These are phyloP conservation scores for Dendrolimus punctatus DNA, from an alignment of 1,140 invertebrate species.

Conservation along the genomic window DNA sequence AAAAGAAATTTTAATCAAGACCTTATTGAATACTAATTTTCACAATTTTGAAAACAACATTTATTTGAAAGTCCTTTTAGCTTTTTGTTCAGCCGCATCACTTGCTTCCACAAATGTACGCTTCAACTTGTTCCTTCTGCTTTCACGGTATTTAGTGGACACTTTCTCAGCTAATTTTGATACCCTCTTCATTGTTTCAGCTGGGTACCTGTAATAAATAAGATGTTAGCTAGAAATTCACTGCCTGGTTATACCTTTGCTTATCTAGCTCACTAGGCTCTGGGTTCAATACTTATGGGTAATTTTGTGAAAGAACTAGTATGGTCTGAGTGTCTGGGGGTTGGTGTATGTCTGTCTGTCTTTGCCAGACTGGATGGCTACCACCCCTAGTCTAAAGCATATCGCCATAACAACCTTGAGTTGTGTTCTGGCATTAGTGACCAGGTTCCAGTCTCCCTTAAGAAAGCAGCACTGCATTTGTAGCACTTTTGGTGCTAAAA, in stretches of 20 bases:
- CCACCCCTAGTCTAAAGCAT: no score
- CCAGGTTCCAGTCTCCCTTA: no score
- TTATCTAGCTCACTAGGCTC: neutral
- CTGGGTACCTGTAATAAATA: constrained; percentile 80
- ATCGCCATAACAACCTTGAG: no score
- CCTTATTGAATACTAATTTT: neutral
- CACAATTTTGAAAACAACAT: neutral
- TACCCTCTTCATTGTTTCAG: constrained; percentile 84
- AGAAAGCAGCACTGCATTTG: no score
- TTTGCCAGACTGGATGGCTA: no score
- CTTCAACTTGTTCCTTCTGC: constrained; percentile 78
- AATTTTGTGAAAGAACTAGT: no score
- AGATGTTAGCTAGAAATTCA: neutral
- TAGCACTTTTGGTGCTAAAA: no score
- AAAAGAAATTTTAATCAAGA: no score
- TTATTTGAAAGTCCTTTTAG: constrained; percentile 55
- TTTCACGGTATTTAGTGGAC: constrained; percentile 77
- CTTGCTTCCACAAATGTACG: constrained; percentile 85
- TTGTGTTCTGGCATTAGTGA: no score
- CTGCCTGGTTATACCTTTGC: neutral
- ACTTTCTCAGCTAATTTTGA: constrained; percentile 82
- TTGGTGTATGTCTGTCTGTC: no score
- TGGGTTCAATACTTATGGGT: no score
- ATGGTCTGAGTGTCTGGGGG: no score
- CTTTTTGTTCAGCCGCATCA: constrained; percentile 83